Conservation (phyloP, 2,888 invertebrate species). For the Stenurella melanura region DNA sequence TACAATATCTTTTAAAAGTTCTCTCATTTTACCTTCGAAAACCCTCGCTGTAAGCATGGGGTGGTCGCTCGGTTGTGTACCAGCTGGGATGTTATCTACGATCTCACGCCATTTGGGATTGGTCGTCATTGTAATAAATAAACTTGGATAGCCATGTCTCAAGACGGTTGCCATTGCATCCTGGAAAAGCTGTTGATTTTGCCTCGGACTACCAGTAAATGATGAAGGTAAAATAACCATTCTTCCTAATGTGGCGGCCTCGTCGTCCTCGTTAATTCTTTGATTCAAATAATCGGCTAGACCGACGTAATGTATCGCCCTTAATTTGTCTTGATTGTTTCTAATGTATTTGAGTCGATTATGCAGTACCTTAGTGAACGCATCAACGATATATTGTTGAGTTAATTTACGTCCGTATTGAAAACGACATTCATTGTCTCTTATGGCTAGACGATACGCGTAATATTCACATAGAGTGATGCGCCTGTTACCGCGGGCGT, state of each 20-base stretch:
- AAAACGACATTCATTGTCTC: constrained; percentile 32
- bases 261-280: no score
- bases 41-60: constrained; percentile 18
- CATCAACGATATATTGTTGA: constrained; percentile 46
- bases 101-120: constrained; percentile 38
- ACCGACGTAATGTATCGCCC: constrained; percentile 6
- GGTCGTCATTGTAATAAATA: constrained; percentile 51
- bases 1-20: not conserved
- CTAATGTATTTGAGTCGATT: constrained; percentile 24
- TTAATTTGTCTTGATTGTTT: constrained; percentile 23
- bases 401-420: constrained; percentile 41
- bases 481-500: no score
- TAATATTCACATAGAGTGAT: no score
- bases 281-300: constrained; percentile 7
- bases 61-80: constrained; percentile 27
- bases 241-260: no score
- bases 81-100: not conserved
- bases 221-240: constrained; percentile 28
- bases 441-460: no score
- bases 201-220: constrained; percentile 3
- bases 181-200: constrained; percentile 11
- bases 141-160: constrained; percentile 38
- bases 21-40: constrained; percentile 26
- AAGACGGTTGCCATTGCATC: constrained; percentile 29
- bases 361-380: no score